Evolutionary conservation across 37 sponge, comb jelly and placozoan species (phyloP), one percentile per base, ranked within the genome.

Genomic region (Bolinopsis microptera): DNA sequence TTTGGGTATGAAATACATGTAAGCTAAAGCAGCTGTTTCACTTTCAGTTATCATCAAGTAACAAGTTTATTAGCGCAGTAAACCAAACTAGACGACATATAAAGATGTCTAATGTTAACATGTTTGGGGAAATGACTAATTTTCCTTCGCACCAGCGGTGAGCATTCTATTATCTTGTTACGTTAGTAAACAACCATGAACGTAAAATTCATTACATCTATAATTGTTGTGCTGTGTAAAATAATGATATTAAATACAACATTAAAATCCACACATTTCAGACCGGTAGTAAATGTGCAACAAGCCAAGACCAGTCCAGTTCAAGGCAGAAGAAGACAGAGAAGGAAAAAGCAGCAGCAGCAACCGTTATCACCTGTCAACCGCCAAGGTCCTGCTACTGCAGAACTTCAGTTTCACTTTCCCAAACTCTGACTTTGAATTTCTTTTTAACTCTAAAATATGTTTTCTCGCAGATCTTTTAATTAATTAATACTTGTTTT

Each of bases 71-170:
- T 9, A 86, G 35, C 30, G 1, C 61, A 30, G 26, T 72, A n/a
- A 72, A 72, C 31, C 26, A 24, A 1, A n/a, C 90, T 0, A 86
- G 26, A 38, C 34, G 90, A 86, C 13, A 40, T 39, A 48, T 86
- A 2, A 86, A 86, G 61, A 21, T 86, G 27, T 41, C 61, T 27
- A 86, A 48, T 86, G 90, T 86, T 0, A 86, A 86, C 31, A 86
- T 86, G 90, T 86, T 86, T 86, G 90, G 90, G n/a, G 90, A 41
- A 18, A 38, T 39, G 27, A 9, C 61, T 2, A 36, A 77, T 32
- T 16, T 77, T 77, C 21, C 80, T 22, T 36, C 36, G 0, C 36
- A 32, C 13, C 80, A 77, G 33, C 28, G 80, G 80, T 77, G 18
- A 18, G 61, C 61, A 48, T n/a, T n/a, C 61, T 18, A 18, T 5